Conservation (phyloP, 2,888 invertebrate genomes). For the Epicampocera succincta region DNA sequence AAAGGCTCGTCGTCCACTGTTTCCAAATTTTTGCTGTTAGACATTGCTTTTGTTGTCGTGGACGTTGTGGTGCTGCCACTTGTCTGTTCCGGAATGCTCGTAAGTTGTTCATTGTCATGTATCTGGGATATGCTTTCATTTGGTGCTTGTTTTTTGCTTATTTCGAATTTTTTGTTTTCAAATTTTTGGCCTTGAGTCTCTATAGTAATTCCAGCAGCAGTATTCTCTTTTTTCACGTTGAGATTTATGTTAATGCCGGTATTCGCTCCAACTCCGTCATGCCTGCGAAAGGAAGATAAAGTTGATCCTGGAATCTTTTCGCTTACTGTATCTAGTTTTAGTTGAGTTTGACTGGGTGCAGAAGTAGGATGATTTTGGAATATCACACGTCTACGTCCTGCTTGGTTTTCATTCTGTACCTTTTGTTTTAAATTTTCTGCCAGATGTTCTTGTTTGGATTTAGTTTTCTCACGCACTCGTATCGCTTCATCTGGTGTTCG, state of each 20-base stretch:
- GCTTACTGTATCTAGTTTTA: not conserved
- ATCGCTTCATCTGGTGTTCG: not conserved
- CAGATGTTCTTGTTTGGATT: not conserved
- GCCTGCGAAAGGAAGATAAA: constrained; percentile 2
- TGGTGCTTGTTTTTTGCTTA: too few relatives aligned
- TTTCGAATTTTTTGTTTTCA: too few relatives aligned
- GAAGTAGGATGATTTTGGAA: constrained; percentile 16
- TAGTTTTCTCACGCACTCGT: not conserved
- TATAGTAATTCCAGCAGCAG: too few relatives aligned
- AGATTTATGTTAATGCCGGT: too few relatives aligned
- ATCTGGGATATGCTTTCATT: too few relatives aligned
- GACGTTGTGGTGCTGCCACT: not conserved
- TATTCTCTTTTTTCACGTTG: too few relatives aligned
- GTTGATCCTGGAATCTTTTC: not conserved
- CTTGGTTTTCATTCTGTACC: constrained; percentile 47
- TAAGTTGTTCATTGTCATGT: too few relatives aligned
- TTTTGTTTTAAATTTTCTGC: too few relatives aligned
- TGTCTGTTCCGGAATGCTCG: not conserved
- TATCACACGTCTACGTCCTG: constrained; percentile 65
- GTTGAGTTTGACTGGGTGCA: not conserved
- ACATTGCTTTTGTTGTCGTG: constrained; percentile 1
- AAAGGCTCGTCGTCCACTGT: not conserved
- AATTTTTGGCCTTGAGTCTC: too few relatives aligned
- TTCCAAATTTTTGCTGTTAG: not conserved
- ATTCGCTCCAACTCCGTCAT: too few relatives aligned